Evolutionary conservation across 2,113 vertebrate species (phyloP).

Genomic region (Cathartes aura): DNA sequence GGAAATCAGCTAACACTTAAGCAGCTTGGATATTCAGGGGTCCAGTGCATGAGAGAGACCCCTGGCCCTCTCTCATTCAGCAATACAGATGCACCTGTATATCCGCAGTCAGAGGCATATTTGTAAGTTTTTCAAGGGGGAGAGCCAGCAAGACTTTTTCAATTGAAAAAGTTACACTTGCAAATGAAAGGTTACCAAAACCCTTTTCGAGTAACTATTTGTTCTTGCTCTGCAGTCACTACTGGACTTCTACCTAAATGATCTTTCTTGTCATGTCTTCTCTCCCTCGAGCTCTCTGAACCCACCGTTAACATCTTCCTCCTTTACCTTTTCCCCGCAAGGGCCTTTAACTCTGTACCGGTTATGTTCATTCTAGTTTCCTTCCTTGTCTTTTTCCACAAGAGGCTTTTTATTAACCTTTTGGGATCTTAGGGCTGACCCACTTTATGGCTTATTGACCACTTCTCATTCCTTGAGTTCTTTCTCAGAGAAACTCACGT

Average conservation of each 20-base stretch:
- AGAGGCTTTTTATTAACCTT: constrained; percentile 30
- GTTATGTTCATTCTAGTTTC: background rate
- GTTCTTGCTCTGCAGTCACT: background rate
- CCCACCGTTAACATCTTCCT: background rate
- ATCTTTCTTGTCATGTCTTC: background rate
- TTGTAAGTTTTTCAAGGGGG: background rate
- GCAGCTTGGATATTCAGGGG: background rate
- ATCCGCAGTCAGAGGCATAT: background rate
- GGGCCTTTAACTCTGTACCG: background rate
- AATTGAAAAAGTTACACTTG: background rate
- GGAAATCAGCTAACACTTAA: background rate
- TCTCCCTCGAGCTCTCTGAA: background rate
- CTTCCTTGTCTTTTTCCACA: background rate
- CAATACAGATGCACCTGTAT: background rate
- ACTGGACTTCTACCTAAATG: background rate
- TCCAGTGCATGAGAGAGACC: background rate
- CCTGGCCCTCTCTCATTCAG: background rate
- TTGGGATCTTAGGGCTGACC: constrained; percentile 2
- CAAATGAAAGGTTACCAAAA: background rate
- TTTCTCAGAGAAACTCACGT: constrained; percentile 22
- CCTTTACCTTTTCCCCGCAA: background rate
- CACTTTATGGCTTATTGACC: constrained; percentile 31
- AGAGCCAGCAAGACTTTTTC: background rate
- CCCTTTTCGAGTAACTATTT: background rate
- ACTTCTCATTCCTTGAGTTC: constrained; percentile 54